Evolutionary conservation across 2,797 vertebrate species (phyloP).

Genomic region (Carcharodon carcharias): DNA sequence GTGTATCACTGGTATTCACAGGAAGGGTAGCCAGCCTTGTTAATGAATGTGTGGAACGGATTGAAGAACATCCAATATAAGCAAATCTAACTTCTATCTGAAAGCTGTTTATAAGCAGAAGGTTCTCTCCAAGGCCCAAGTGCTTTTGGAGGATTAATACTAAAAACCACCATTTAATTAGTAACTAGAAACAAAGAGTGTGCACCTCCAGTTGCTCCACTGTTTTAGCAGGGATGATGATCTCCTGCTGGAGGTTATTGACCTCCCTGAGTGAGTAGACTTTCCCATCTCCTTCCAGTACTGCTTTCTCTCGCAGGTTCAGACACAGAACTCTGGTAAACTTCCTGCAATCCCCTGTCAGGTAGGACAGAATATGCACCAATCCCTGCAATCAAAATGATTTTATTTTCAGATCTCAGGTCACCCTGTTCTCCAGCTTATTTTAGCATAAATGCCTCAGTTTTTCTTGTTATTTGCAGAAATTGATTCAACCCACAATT

Average conservation of each 20-base stretch:
- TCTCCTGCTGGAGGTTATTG: background rate
- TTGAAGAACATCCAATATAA: background rate
- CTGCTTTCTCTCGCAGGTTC: slow-evolving; percentile 36
- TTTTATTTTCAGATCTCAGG: background rate
- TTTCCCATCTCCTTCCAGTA: slow-evolving; percentile 15
- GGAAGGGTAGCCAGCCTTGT: background rate
- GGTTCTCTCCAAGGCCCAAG: too few relatives aligned
- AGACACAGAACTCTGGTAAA: slow-evolving; percentile 21
- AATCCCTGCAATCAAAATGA: slow-evolving; percentile 22
- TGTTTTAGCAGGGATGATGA: background rate
- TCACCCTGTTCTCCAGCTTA: background rate
- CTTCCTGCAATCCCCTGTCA: slow-evolving; percentile 13
- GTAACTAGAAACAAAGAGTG: too few relatives aligned
- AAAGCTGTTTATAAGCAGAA: background rate
- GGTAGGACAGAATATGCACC: slow-evolving; percentile 16
- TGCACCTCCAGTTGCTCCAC: slow-evolving; percentile 18
- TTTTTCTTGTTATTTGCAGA: background rate
- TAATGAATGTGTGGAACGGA: background rate
- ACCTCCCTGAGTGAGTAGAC: slow-evolving; percentile 16
- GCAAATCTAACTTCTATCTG: background rate
- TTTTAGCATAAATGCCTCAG: background rate
- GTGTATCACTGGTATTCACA: background rate
- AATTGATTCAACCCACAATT: background rate
- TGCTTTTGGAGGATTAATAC: too few relatives aligned
- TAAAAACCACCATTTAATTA: background rate